A percentile compares a stretch with the other conserved stretches of the same genome.
Conservation (phyloP, 1,140 invertebrate genomes). For the Macrostomum lignano region DNA sequence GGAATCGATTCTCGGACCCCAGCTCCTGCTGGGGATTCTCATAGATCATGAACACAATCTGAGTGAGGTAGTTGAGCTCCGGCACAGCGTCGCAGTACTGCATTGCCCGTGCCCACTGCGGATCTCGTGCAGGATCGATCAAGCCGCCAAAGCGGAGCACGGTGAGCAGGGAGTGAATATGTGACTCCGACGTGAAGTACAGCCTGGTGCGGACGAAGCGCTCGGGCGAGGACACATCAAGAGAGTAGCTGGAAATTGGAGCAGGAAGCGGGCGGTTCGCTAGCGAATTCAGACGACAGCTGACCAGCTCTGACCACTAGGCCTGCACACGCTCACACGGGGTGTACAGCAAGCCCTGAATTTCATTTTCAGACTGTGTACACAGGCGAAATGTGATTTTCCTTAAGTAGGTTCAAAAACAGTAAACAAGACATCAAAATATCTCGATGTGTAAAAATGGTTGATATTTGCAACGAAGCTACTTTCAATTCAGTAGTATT, state of each 20-base stretch:
- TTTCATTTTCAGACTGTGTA: too few relatives aligned
- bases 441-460: too few relatives aligned
- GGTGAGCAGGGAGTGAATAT: constrained; percentile 85
- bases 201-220: constrained; percentile 77
- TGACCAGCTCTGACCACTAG: too few relatives aligned
- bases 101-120: constrained; percentile 90
- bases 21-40: constrained; percentile 48
- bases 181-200: constrained; percentile 96
- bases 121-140: constrained; percentile 52
- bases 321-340: too few relatives aligned
- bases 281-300: too few relatives aligned
- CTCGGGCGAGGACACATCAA: constrained; percentile 83
- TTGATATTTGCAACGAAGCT: too few relatives aligned
- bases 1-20: constrained; percentile 35
- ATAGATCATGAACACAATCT: constrained; percentile 91
- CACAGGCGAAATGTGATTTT: too few relatives aligned
- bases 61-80: constrained; percentile 95
- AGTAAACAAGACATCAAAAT: too few relatives aligned
- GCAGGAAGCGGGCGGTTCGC: too few relatives aligned
- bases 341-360: too few relatives aligned
- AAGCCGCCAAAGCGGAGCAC: constrained; percentile 72
- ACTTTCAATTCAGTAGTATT: too few relatives aligned
- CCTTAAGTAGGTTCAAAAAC: too few relatives aligned
- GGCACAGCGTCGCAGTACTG: constrained; percentile 85
- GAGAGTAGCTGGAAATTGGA: constrained; percentile 84